Conservation (phyloP, 2,888 invertebrate genomes). For the Cryptosula pallasiana region DNA sequence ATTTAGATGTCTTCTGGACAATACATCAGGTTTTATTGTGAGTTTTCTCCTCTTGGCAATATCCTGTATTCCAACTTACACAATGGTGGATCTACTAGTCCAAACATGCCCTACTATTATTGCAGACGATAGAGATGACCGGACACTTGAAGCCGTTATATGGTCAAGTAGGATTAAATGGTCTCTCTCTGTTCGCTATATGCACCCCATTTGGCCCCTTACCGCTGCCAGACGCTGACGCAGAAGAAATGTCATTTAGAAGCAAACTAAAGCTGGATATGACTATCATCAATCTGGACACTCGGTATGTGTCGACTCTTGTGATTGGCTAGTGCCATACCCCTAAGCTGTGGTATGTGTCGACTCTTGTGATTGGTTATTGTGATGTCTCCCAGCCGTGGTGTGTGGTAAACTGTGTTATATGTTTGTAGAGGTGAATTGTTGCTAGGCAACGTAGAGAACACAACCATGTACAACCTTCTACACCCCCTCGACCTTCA, state of each 20-base stretch:
- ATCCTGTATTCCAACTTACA: no score
- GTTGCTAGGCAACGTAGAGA: slow-evolving; percentile 83
- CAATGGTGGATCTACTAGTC: no score
- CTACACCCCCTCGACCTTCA: slow-evolving; percentile 96
- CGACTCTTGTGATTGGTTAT: neutral
- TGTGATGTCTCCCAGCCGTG: neutral
- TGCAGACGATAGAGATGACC: slow-evolving; percentile 91
- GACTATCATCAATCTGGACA: slow-evolving; percentile 93
- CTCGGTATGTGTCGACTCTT: slow-evolving; percentile 60
- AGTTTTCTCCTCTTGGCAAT: no score
- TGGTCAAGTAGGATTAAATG: slow-evolving; percentile 69
- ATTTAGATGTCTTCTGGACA: slow-evolving; percentile 96
- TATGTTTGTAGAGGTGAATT: slow-evolving; percentile 72
- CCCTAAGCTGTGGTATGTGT: neutral
- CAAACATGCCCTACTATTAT: no score
- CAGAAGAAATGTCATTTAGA: slow-evolving; percentile 99
- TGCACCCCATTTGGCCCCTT: slow-evolving; percentile 99
- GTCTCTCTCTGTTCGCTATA: slow-evolving; percentile 85
- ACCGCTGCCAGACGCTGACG: slow-evolving; percentile 89
- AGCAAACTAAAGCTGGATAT: slow-evolving; percentile 98
- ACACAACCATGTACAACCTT: slow-evolving; percentile 87
- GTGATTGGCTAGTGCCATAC: neutral
- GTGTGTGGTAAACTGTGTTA: neutral
- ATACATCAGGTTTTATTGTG: slow-evolving; percentile 98
- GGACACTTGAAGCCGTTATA: slow-evolving; percentile 92